phyloP scores from a whole-genome alignment of 2,113 vertebrate genomes.

The Neodon shergylaensis region DNA sequence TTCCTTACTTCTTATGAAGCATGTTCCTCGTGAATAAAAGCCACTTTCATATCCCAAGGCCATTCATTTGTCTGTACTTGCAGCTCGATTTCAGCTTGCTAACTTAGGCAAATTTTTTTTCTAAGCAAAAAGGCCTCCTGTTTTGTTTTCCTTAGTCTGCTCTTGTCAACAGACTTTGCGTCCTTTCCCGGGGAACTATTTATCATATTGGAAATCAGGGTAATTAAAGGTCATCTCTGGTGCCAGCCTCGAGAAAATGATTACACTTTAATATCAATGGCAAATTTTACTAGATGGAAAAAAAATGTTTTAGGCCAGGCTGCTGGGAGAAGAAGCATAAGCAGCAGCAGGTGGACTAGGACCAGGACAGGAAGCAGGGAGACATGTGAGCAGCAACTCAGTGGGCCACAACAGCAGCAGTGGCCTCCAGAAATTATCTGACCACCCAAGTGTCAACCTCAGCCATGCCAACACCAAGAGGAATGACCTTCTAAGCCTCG shows the following conservation, averaged over 20 bases:
- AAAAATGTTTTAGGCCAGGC: no score
- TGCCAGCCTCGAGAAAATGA: slow-evolving; percentile 34
- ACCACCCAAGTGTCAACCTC: no score
- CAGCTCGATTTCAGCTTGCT: background rate
- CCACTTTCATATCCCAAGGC: slow-evolving; percentile 19
- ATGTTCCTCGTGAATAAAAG: slow-evolving; percentile 53
- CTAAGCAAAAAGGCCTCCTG: slow-evolving; percentile 49
- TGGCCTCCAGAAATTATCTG: no score
- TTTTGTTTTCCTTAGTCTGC: background rate
- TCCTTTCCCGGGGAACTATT: slow-evolving; percentile 68
- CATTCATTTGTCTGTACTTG: slow-evolving; percentile 41
- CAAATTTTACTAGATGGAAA: slow-evolving; percentile 20
- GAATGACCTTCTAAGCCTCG: no score
- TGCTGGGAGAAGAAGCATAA: no score
- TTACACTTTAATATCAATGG: slow-evolving; percentile 36
- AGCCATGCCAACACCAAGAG: no score
- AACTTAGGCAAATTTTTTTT: slow-evolving; percentile 55
- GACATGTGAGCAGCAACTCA: no score
- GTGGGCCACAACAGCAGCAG: no score
- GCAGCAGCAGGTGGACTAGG: no score
- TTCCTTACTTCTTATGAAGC: background rate
- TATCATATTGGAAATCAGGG: slow-evolving; percentile 52
- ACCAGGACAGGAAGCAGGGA: no score
- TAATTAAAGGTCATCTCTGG: slow-evolving; percentile 48
- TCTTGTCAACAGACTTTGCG: slow-evolving; percentile 32